These are phyloP conservation scores for Zaprionus capensis DNA, from an alignment of 1,140 invertebrate genomes.

Conservation along the genomic window DNA sequence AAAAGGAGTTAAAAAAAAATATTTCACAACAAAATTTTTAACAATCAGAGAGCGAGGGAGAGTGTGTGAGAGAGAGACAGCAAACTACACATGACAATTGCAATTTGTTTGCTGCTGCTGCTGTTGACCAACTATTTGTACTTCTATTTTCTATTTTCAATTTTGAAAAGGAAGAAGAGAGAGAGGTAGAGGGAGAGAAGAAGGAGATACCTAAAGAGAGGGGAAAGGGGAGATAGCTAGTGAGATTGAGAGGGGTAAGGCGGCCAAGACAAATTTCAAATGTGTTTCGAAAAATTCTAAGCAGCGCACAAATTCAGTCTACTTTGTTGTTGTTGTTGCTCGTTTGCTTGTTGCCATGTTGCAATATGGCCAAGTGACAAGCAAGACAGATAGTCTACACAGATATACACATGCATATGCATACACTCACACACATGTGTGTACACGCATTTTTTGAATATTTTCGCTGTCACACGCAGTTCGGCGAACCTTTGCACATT, in stretches of 20 bases:
- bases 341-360: slow-evolving; percentile 34
- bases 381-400: slow-evolving; percentile 4
- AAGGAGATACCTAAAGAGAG: too few species aligned
- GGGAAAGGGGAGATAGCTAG: too few species aligned
- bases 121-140: slow-evolving; percentile 27
- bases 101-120: slow-evolving; percentile 43
- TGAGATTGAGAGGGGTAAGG: too few species aligned
- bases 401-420: not conserved
- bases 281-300: slow-evolving; percentile 29
- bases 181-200: too few species aligned
- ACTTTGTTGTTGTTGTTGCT: slow-evolving; percentile 28
- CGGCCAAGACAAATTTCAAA: slow-evolving; percentile 49
- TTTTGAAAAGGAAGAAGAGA: slow-evolving; percentile 42
- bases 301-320: slow-evolving; percentile 4
- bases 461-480: slow-evolving; percentile 44
- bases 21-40: slow-evolving; percentile 28
- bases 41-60: not conserved
- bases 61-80: not conserved
- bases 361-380: slow-evolving; percentile 28
- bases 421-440: slow-evolving; percentile 11
- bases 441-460: slow-evolving; percentile 45
- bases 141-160: slow-evolving; percentile 43
- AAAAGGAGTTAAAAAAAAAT: slow-evolving; percentile 6
- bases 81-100: slow-evolving; percentile 57
- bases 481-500: slow-evolving; percentile 43